Base-by-base conservation (phyloP, 2,797 vertebrate species). In the Luscinia megarhynchos region DNA sequence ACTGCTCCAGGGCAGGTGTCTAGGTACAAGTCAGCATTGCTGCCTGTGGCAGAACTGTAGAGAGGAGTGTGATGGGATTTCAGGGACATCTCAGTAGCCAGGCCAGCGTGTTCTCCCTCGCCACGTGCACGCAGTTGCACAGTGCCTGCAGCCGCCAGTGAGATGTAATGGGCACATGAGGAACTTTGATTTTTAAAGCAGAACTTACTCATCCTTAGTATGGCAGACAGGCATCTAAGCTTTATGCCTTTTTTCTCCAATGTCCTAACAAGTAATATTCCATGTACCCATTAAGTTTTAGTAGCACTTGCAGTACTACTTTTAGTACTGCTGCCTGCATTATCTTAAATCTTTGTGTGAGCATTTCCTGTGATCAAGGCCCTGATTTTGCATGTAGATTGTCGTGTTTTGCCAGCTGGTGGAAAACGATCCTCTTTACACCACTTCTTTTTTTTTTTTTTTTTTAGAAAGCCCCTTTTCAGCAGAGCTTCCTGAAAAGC, bases 121-220 rank as follows among this genome's bases (percentile, higher is more conserved):
- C 38, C 29, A 22, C 0, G 1, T 0, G 2, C 66, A n/a, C 2
- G 1, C 74, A 54, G n/a, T 45, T 64, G 57, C 30, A 24, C 0
- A 0, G 45, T 69, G 51, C 69, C 82, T 87, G 73, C 68, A 75
- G 72, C 50, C 77, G 70, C 38, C 61, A 57, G n/a, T 48, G 58
- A 69, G 62, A 36, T 74, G 26, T 66, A 83, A 76, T 26, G 18
- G 50, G 32, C 70, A 68, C 14, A 10, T 1, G 4, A 63, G 30
- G 46, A 79, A 78, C 62, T 50, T 59, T 6, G 46, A 53, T 73
- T 84, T 87, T 77, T 77, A 80, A 17, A 62, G 66, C 79, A 94
- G 23, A 57, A 50, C 55, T 88, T 92, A 78, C 10, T 62, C 11
- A 12, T 63, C 55, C 50, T 87, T 80, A 43, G 20, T 66, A 41